phyloP scores from a whole-genome alignment of 2,797 vertebrate species.

The Enteromius argenteus region DNA sequence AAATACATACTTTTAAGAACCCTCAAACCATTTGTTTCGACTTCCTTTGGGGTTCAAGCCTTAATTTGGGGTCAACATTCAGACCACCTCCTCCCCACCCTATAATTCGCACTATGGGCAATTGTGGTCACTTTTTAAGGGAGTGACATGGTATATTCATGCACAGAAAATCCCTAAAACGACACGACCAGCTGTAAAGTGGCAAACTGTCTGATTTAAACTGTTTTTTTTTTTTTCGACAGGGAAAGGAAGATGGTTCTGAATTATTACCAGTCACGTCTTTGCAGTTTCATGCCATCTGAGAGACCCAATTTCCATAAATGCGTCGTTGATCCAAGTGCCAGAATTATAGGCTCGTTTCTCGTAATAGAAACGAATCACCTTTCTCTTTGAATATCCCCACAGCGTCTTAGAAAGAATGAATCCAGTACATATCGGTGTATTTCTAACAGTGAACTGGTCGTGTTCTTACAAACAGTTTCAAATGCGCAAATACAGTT shows the following conservation, averaged over 20 bases:
- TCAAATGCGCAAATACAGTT: conserved; percentile 52
- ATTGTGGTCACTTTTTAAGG: conserved; percentile 3
- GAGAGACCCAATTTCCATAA: conserved; percentile 18
- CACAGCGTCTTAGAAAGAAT: conserved; percentile 17
- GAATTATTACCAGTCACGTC: conserved; percentile 37
- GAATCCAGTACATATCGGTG: conserved; percentile 12
- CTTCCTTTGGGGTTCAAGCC: neutral
- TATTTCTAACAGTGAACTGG: conserved; percentile 14
- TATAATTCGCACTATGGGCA: neutral
- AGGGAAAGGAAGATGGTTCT: neutral
- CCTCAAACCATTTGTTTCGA: neutral
- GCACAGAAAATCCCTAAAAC: neutral
- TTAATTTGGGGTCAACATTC: conserved; percentile 1
- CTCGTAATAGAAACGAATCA: neutral
- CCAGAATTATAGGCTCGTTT: neutral
- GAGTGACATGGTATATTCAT: neutral
- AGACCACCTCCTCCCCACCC: neutral
- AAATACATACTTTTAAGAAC: neutral
- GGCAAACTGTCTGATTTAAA: neutral
- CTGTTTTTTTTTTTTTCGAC: neutral
- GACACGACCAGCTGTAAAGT: neutral
- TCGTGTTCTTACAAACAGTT: conserved; percentile 24
- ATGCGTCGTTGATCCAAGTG: conserved; percentile 35
- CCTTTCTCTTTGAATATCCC: conserved; percentile 18
- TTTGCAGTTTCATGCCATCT: conserved; percentile 23